Evolutionary conservation across 2,113 vertebrate species (phyloP), one percentile per base, ranked within the genome.

Genomic region (Phalacrocorax brasilianus): DNA sequence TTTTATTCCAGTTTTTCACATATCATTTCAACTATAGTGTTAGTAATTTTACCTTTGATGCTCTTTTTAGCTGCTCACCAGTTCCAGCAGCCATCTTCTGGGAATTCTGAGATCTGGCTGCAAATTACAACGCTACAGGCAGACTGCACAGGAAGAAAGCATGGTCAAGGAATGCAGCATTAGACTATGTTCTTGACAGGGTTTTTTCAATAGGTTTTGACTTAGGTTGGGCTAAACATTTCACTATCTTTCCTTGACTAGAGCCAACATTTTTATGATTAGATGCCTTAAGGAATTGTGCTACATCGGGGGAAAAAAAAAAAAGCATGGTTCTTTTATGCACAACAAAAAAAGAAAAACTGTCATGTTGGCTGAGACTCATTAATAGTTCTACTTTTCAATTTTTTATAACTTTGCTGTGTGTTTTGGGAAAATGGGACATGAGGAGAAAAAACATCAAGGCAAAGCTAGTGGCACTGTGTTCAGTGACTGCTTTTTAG

Each of bases 351-450:
- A 90, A 77, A 80, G 53, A 55, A 35, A 44, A 2, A 6, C 28
- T 5, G 1, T 73, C 62, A 50, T 11, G 16, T 35, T 76, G 72
- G 42, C 42, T 63, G n/a, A 73, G 61, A 83, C 38, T 63, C 91
- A 78, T 76, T 91, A 94, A 56, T 65, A 80, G 59, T 61, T 92
- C 75, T 83, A n/a, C 76, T 72, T 84, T 88, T 96, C 72, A 96
- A 49, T 82, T 94, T 96, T 96, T 93, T 79, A 72, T 59, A 86
- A 85, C 33, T 91, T 95, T 87, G 18, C 30, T 88, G 40, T 65
- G 56, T 71, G 55, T 79, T 94, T 77, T 32, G 47, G 63, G 55
- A 91, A 91, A 91, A 93, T 50, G 55, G 71, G 62, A 61, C 23
- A 30, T 12, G 15, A 71, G 6, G 4, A 9, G 22, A 33, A 79